Evolutionary conservation across 2,113 vertebrate genomes (phyloP).

Genomic region (Hiodon alosoides): DNA sequence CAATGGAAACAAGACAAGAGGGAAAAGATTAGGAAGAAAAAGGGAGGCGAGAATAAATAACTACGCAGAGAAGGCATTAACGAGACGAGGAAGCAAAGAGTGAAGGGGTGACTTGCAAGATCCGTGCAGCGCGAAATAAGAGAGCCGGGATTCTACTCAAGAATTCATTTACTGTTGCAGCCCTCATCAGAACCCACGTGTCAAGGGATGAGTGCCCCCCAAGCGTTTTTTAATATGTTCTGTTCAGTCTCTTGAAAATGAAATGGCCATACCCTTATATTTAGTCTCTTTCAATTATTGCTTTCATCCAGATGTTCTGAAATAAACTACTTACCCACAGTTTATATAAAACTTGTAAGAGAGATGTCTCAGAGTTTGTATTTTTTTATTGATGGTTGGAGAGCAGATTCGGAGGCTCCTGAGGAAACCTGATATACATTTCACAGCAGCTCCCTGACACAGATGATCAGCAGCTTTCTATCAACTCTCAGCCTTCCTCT

Average conservation of each 20-base stretch:
- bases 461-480: constrained; percentile 1
- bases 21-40: background rate
- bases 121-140: no score
- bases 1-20: constrained; percentile 9
- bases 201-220: background rate
- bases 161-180: background rate
- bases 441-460: background rate
- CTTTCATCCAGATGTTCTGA: background rate
- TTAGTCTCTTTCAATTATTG: background rate
- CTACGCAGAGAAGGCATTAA: background rate
- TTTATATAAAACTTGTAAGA: background rate
- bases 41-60: background rate
- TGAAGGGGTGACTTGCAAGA: background rate
- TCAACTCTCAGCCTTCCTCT: background rate
- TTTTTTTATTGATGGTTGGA: background rate
- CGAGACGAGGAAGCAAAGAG: background rate
- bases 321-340: background rate
- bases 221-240: background rate
- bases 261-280: background rate
- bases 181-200: background rate
- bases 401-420: background rate
- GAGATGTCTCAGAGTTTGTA: background rate
- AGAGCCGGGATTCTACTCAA: background rate
- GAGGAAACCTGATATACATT: constrained; percentile 2
- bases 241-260: background rate